Base-by-base conservation (phyloP, 2,797 vertebrate genomes). In the Tokudaia tokunoshimensis region DNA sequence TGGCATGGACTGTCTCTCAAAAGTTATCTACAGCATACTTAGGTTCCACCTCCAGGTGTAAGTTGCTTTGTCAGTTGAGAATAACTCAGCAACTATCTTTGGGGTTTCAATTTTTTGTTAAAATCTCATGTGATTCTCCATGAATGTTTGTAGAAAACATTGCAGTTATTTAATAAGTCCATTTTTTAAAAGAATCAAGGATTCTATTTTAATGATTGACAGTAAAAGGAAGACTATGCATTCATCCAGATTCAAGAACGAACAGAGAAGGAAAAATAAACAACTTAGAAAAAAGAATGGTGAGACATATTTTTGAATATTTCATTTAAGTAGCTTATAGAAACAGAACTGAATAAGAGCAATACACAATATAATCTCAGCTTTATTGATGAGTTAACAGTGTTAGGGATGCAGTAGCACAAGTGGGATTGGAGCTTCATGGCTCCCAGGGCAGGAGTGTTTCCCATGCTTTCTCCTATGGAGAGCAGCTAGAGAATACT, bases 281-380 rank as follows among this genome's bases (percentile, higher is more conserved):
- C 98, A 96, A 96, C 67, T 97, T 10, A 4, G 67, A 89, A 82
- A 34, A 74, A 98, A 96, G 96, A 91, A 5, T 10, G 97, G 98
- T 99, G 97, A 98, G 98, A 59, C 74, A 72, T 44, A 41, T 94
- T 63, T 98, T 98, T 12, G 95, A 52, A 13, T 97, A 44, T 94
- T 96, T 52, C 52, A 37, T 83, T 89, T 61, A 79, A 86, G 14
- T 94, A 84, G 76, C 37, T 89, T 96, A 55, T 1, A 94, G 63
- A 95, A 95, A 74, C 24, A 88, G 31, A 92, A 92, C 91, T 79
- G 34, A 92, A 92, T 41, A 89, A 59, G 84, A 95, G 89, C 37
- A 29, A 82, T 75, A 93, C 44, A 86, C 52, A 97, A 41, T 86
- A 37, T 55, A n/a, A 85, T 61, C 63, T 96, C 6, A n/a, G 24